phyloP scores from a whole-genome alignment of 2,113 vertebrate genomes.

The Solenodon paradoxus region DNA sequence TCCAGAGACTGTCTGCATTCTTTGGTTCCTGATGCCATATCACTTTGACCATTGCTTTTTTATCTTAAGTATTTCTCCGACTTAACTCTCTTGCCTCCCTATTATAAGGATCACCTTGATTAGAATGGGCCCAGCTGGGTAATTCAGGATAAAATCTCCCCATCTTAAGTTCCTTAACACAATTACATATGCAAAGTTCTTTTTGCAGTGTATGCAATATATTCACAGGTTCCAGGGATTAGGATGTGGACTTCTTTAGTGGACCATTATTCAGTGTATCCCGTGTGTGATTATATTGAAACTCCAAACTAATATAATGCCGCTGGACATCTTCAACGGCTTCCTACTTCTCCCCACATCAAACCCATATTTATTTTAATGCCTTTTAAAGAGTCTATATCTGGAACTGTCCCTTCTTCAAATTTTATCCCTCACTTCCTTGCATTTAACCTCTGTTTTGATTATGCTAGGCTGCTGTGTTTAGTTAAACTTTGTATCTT shows the following conservation, averaged over 20 bases:
- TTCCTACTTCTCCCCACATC: background rate
- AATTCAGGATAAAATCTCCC: background rate
- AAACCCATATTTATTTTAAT: background rate
- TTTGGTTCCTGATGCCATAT: background rate
- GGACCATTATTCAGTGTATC: background rate
- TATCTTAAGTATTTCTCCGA: background rate
- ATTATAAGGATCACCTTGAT: background rate
- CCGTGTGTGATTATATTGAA: background rate
- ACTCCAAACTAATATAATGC: background rate
- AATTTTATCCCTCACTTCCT: background rate
- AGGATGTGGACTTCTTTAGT: background rate
- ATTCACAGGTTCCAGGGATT: background rate
- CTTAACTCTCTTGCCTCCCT: background rate
- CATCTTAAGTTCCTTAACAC: background rate
- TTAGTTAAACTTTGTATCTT: background rate
- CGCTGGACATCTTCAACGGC: background rate
- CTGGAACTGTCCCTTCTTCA: background rate
- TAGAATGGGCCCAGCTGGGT: background rate
- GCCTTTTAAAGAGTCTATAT: background rate
- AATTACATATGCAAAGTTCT: background rate
- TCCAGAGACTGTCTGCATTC: background rate
- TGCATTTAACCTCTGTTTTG: background rate
- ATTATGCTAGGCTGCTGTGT: background rate
- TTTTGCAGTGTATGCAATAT: background rate
- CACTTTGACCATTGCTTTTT: background rate